A percentile compares a stretch with the other conserved stretches of the same genome.
phyloP scores from a whole-genome alignment of 2,113 vertebrate genomes.

The Odocoileus virginianus region DNA sequence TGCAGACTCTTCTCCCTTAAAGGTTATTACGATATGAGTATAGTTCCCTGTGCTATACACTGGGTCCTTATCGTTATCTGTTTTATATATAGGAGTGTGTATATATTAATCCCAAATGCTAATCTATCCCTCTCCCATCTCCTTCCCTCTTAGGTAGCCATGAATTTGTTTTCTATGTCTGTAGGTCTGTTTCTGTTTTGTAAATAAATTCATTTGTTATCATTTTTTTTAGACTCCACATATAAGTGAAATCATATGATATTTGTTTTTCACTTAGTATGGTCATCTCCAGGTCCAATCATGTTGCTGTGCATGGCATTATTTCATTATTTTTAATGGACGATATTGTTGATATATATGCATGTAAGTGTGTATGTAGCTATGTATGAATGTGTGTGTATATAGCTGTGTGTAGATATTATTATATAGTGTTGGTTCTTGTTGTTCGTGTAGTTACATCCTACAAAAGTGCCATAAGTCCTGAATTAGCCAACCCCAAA shows the following conservation, averaged over 20 bases:
- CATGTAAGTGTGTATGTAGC: fast-evolving
- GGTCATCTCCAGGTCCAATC: neutral
- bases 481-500: fast-evolving
- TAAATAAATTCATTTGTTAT: neutral
- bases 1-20: neutral
- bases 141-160: neutral
- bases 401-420: fast-evolving
- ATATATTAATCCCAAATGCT: neutral
- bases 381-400: neutral
- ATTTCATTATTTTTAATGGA: neutral
- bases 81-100: neutral
- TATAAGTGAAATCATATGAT: too few species aligned
- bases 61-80: neutral
- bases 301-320: neutral
- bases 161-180: neutral
- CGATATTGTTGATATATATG: fast-evolving
- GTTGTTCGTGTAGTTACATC: fast-evolving
- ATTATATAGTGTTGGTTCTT: fast-evolving
- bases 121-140: neutral
- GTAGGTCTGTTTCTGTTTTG: neutral
- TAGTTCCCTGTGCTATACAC: neutral
- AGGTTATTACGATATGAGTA: neutral
- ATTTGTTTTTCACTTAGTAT: neutral
- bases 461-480: fast-evolving
- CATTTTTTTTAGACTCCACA: too few species aligned